phyloP scores from a whole-genome alignment of 2,888 invertebrate species.

The Drosophila phalerata region DNA sequence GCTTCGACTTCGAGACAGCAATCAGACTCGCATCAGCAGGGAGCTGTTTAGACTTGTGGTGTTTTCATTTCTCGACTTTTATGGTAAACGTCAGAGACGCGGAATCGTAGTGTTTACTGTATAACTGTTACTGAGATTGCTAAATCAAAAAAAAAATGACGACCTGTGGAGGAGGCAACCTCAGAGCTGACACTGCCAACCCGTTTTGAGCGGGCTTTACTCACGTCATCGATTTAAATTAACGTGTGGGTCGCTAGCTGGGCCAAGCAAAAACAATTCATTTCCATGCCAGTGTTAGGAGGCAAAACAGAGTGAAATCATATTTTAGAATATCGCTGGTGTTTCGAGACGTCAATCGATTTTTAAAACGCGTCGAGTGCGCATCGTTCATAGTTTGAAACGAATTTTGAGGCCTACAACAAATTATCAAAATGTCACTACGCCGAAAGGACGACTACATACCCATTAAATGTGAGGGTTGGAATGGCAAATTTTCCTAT shows the following conservation, averaged over 20 bases:
- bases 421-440: slow-evolving; percentile 71
- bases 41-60: slow-evolving; percentile 35
- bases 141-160: slow-evolving; percentile 33
- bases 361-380: slow-evolving; percentile 51
- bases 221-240: slow-evolving; percentile 50
- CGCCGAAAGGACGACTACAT: slow-evolving; percentile 83
- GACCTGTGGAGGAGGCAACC: slow-evolving; percentile 64
- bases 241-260: slow-evolving; percentile 36
- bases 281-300: slow-evolving; percentile 61
- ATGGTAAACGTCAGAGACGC: slow-evolving; percentile 63
- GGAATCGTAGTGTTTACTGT: slow-evolving; percentile 44
- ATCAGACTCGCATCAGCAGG: slow-evolving; percentile 21
- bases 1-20: slow-evolving; percentile 27
- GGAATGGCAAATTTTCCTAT: slow-evolving; percentile 85
- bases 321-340: slow-evolving; percentile 71
- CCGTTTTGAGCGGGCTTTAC: slow-evolving; percentile 36
- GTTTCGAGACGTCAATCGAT: slow-evolving; percentile 58
- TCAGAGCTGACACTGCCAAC: slow-evolving; percentile 37
- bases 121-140: slow-evolving; percentile 41
- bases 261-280: slow-evolving; percentile 52
- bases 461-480: slow-evolving; percentile 85
- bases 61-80: slow-evolving; percentile 58
- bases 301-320: slow-evolving; percentile 66
- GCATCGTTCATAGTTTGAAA: slow-evolving; percentile 34
- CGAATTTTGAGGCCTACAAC: neutral